A percentile compares a stretch with the other conserved stretches of the same genome.
Evolutionary conservation across 2,888 invertebrate genomes (phyloP).

Genomic region (Rosalia funebris): DNA sequence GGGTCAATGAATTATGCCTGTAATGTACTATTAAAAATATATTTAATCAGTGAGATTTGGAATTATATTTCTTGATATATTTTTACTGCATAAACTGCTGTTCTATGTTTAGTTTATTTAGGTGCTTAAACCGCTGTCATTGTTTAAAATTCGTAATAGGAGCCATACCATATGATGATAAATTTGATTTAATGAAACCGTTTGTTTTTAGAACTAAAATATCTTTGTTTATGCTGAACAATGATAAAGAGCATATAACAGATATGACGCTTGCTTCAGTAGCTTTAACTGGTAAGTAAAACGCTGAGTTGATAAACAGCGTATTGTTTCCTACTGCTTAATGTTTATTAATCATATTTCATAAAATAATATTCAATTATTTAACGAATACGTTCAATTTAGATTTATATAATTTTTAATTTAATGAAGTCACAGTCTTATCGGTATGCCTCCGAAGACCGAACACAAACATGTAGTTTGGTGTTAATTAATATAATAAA

Average conservation of each 20-base stretch:
- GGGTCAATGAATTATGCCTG: too few relatives aligned
- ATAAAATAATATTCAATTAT: not conserved
- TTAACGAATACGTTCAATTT: not conserved
- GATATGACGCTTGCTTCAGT: not conserved
- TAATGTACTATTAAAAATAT: not conserved
- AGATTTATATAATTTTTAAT: not conserved
- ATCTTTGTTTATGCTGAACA: slow-evolving; percentile 3
- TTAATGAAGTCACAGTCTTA: not conserved
- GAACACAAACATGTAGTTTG: not conserved
- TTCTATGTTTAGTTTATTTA: not conserved
- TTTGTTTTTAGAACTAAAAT: slow-evolving; percentile 10
- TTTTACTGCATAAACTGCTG: not conserved
- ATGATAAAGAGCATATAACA: slow-evolving; percentile 12
- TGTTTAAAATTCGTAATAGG: not conserved
- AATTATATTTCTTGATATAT: not conserved
- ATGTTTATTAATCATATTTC: not conserved
- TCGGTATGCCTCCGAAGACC: not conserved
- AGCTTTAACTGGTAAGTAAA: not conserved
- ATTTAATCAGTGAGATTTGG: not conserved
- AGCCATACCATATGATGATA: slow-evolving; percentile 6
- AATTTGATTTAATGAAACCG: slow-evolving; percentile 17
- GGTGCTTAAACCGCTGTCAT: not conserved
- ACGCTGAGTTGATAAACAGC: not conserved
- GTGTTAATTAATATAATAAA: not conserved
- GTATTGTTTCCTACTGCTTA: too few relatives aligned